A percentile compares a stretch with the other conserved stretches of the same genome.
Conservation (phyloP, 2,888 invertebrate species). For the Pyrrhosoma nymphula region DNA sequence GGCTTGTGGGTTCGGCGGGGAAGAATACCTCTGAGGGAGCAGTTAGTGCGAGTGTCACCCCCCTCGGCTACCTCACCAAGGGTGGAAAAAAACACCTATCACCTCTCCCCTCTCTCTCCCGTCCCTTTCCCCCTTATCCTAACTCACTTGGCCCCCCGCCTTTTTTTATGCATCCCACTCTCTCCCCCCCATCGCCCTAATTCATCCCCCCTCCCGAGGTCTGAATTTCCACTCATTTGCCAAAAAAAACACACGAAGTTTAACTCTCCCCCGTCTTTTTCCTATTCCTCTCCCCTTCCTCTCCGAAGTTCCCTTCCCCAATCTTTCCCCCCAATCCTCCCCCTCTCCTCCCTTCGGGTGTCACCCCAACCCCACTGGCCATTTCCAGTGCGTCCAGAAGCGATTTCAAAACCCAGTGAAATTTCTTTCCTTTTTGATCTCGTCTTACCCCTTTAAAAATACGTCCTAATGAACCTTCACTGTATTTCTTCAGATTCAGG, state of each 20-base stretch:
- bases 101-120: not conserved
- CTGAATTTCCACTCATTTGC: not conserved
- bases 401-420: not conserved
- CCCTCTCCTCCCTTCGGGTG: not conserved
- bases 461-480: no score
- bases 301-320: not conserved
- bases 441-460: not conserved
- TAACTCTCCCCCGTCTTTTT: not conserved
- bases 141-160: not conserved
- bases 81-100: not conserved
- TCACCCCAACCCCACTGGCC: not conserved
- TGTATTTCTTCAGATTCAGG: no score
- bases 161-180: conserved; percentile 25
- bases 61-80: not conserved
- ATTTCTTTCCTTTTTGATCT: not conserved
- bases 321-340: no score
- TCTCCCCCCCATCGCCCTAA: not conserved
- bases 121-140: not conserved
- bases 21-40: not conserved
- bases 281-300: not conserved
- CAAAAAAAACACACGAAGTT: not conserved
- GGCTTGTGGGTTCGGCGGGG: not conserved
- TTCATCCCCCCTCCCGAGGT: not conserved
- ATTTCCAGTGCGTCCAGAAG: not conserved
- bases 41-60: not conserved